Evolutionary conservation across 1,140 invertebrate genomes (phyloP), one percentile per base, ranked within the genome.

Genomic region (Lutraria rhynchaena): DNA sequence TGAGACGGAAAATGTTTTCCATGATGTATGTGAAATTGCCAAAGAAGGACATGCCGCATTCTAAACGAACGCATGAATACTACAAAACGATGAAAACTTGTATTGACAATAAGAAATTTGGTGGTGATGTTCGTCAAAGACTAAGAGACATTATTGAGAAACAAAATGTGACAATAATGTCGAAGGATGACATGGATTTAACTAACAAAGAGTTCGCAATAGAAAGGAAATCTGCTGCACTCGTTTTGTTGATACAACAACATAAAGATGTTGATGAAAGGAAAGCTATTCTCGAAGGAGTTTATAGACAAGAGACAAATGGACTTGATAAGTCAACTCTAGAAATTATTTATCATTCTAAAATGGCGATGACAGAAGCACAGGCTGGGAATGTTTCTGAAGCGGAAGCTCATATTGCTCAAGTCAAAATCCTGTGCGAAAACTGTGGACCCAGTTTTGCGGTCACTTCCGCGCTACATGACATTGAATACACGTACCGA

Each of bases 261-360:
- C 44, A 69, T 17, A 53, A 69, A 69, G 46, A 49, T 24, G 44
- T 22, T 17, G 41, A 49, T 17, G 65, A 69, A 35, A 13, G 65
- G 29, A 51, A 69, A 15, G 7, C 3, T 2, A 69, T 69, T 17
- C 24, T 63, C 1, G 19, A 63, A 17, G n/a, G 37, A 49, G 49
- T 41, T 11, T 46, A 44, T 29, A 27, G 13, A 24, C 37, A 37
- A 29, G 49, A 51, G 7, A 29, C 65, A 5, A 53, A 51, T 17
- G 65, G 31, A 3, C 15, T 69, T 4, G 65, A 69, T 29, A 69
- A 53, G 2, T 13, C 44, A 29, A 44, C 65, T 27, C 27, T 69
- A 22, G 22, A 69, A 35, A 69, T 69, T 2, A 22, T 69, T 51
- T 69, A 51, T 15, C 65, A 69, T 69, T 69, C 65, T 19, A 69